Evolutionary conservation across 2,888 invertebrate genomes (phyloP).

Genomic region (Melanostoma mellinum): DNA sequence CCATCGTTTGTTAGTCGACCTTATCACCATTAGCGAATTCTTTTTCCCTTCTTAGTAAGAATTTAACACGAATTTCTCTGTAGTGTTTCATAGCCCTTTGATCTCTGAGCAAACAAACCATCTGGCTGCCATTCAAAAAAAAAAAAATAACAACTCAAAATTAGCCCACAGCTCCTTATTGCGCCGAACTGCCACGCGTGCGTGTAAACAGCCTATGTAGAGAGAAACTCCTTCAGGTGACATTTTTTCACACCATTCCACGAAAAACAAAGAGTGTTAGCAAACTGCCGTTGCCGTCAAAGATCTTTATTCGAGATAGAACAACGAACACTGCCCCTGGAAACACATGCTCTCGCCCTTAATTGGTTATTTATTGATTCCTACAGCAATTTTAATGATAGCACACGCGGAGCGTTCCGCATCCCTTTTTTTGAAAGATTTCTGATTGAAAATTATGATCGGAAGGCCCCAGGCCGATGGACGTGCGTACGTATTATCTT

Average conservation of each 20-base stretch:
- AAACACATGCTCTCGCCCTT: conserved; percentile 69
- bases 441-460: conserved; percentile 69
- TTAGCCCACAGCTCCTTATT: conserved; percentile 57
- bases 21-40: conserved; percentile 68
- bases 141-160: conserved; percentile 44
- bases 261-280: conserved; percentile 41
- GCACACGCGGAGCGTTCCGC: conserved; percentile 54
- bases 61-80: conserved; percentile 48
- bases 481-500: conserved; percentile 25
- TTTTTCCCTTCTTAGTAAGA: conserved; percentile 41
- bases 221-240: conserved; percentile 65
- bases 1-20: conserved; percentile 64
- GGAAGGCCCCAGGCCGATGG: conserved; percentile 40
- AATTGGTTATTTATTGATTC: conserved; percentile 73
- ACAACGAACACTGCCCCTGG: conserved; percentile 25
- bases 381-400: conserved; percentile 70
- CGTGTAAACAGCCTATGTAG: conserved; percentile 7
- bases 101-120: conserved; percentile 24
- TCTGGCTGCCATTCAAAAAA: conserved; percentile 37
- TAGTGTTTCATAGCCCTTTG: conserved; percentile 16
- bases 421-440: conserved; percentile 45
- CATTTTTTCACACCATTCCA: conserved; percentile 67
- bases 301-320: conserved; percentile 54
- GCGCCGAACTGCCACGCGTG: conserved; percentile 21
- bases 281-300: conserved; percentile 45